These are phyloP conservation scores for Syrphus vitripennis DNA, from an alignment of 2,888 invertebrate species.

Conservation along the genomic window DNA sequence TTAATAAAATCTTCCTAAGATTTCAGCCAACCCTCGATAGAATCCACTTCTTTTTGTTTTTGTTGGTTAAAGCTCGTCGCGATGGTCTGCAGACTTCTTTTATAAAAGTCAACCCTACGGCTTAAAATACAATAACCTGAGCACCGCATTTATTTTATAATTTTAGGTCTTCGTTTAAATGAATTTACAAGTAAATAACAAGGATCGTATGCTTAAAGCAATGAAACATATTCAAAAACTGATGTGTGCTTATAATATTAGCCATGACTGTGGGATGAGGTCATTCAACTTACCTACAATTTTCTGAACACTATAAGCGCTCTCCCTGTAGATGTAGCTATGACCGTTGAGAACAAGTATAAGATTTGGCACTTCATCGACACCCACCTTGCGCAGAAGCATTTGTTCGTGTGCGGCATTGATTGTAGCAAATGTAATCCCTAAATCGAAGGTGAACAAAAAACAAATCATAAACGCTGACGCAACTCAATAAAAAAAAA, in stretches of 20 bases:
- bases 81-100: no score
- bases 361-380: slow-evolving; percentile 91
- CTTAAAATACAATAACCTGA: no score
- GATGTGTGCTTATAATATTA: not conserved
- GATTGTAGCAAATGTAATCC: slow-evolving; percentile 89
- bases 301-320: slow-evolving; percentile 89
- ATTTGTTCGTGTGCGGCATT: slow-evolving; percentile 92
- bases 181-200: no score
- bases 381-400: slow-evolving; percentile 89
- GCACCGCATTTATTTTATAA: no score
- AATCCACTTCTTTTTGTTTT: no score
- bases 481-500: not conserved
- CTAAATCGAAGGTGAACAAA: slow-evolving; percentile 56
- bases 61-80: no score
- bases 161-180: no score
- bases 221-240: not conserved
- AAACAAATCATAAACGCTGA: not conserved
- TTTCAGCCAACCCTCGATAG: no score
- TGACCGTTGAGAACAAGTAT: slow-evolving; percentile 92
- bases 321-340: slow-evolving; percentile 91
- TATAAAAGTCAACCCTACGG: no score
- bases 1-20: no score
- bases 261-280: not conserved
- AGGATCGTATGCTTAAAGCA: no score
- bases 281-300: slow-evolving; percentile 85